Evolutionary conservation across 2,797 vertebrate genomes (phyloP).

Genomic region (Gymnothorax reevesii): DNA sequence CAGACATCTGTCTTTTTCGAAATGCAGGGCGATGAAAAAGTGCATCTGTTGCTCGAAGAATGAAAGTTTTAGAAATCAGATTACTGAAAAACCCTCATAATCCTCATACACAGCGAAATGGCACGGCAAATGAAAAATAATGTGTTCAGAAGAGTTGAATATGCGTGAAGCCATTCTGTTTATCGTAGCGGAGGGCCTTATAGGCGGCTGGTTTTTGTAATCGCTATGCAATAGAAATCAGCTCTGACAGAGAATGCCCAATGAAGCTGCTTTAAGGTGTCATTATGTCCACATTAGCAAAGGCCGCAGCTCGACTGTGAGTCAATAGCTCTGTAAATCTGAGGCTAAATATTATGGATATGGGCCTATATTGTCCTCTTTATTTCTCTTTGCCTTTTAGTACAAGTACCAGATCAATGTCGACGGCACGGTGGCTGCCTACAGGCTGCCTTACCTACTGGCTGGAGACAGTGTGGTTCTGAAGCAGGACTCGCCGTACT

Average conservation of each 20-base stretch:
- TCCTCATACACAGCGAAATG: no score
- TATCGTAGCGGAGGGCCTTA: not conserved
- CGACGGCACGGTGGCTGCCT: conserved; percentile 95
- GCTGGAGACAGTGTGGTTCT: conserved; percentile 91
- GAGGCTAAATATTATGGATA: not conserved
- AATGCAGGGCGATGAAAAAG: not conserved
- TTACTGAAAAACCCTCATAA: no score
- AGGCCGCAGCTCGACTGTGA: not conserved
- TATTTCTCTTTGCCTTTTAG: conserved; percentile 64
- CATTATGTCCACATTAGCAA: not conserved
- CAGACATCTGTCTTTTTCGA: not conserved
- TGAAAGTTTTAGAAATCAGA: not conserved
- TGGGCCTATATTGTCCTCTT: not conserved
- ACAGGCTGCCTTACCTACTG: conserved; percentile 91
- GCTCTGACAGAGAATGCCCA: not conserved
- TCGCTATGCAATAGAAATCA: not conserved
- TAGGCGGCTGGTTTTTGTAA: not conserved
- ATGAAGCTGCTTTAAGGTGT: not conserved
- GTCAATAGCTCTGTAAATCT: not conserved
- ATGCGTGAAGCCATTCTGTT: not conserved
- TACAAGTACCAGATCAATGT: conserved; percentile 97
- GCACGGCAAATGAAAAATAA: not conserved
- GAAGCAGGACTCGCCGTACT: conserved; percentile 96
- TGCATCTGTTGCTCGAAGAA: not conserved
- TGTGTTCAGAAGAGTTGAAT: no score